Conservation (phyloP, 2,113 vertebrate species). For the Suncus etruscus region DNA sequence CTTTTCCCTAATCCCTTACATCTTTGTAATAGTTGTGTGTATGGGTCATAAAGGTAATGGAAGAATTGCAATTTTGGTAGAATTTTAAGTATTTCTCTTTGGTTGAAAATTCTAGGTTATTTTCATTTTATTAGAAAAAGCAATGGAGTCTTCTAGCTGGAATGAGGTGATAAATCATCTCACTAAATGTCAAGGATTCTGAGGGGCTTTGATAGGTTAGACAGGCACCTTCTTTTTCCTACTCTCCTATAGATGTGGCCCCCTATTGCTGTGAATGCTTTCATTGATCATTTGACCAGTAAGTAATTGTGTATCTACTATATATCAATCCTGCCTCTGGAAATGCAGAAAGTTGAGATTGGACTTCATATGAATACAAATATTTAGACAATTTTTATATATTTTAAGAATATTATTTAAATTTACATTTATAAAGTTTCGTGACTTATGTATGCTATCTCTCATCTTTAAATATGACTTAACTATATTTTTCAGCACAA, state of each 20-base stretch:
- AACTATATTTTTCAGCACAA: conserved; percentile 89
- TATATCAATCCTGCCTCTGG: not conserved
- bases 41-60: conserved; percentile 5
- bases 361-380: not conserved
- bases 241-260: not conserved
- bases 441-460: conserved; percentile 9
- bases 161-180: not conserved
- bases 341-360: not conserved
- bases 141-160: not conserved
- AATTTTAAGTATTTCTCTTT: conserved; percentile 8
- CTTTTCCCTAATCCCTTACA: not conserved
- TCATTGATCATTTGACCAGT: not conserved
- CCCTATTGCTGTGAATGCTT: not conserved
- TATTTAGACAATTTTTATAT: not conserved
- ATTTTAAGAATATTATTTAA: conserved; percentile 23
- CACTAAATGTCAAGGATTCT: not conserved
- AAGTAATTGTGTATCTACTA: not conserved
- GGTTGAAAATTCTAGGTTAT: conserved; percentile 10
- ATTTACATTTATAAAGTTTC: not conserved
- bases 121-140: conserved; percentile 35
- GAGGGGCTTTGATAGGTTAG: not conserved
- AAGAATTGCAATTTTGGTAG: too few relatives aligned
- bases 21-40: not conserved
- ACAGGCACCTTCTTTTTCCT: not conserved
- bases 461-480: conserved; percentile 62